Base-by-base conservation (phyloP, 2,888 invertebrate genomes). In the Amblyjoppa proteus region DNA sequence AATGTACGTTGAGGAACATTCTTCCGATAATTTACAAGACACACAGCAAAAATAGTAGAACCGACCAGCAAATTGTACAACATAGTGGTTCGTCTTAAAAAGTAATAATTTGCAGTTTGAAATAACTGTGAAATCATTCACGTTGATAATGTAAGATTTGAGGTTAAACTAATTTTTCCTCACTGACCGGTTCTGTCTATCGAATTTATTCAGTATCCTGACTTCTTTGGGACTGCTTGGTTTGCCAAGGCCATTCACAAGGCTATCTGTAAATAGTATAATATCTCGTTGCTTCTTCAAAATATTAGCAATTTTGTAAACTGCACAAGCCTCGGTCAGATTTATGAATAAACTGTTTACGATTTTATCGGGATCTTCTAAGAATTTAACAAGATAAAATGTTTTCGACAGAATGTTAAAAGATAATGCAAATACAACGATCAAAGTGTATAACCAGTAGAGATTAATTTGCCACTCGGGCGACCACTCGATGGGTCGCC, bases 401-500 rank as follows among this genome's bases (percentile, higher is more conserved):
- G 31, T 38, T 51, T 70, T 51, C 13, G 70, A 70, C 13, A 51
- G n/a, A 16, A 49, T 28, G 0, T 28, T 20, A 28, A 70, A 49
- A 3, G 49, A 70, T 9, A 49, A 16, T 11, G 25, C 28, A 16
- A 51, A 0, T 7, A 70, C 51, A 5, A 28, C 16, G 13, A 51
- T 5, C 6, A 45, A 31, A 3, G 34, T 70, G 31, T 70, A 70
- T 28, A 53, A 1, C 31, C 31, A n/a, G 31, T 70, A 70, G 0
- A 51, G 28, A n/a, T 34, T 51, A 6, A 31, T 51, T 28, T 31
- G 28, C 70, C 70, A 70, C 2, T 51, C 51, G 28, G 20, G n/a
- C 9, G 34, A n/a, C 68, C 68, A 68, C 34, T 68, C 68, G 68
- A 34, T 11, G 41, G 68, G 68, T 68, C n/a, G 38, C 68, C 68